Base-by-base conservation (phyloP, 2,113 vertebrate species). In the Thryonomys swinderianus region DNA sequence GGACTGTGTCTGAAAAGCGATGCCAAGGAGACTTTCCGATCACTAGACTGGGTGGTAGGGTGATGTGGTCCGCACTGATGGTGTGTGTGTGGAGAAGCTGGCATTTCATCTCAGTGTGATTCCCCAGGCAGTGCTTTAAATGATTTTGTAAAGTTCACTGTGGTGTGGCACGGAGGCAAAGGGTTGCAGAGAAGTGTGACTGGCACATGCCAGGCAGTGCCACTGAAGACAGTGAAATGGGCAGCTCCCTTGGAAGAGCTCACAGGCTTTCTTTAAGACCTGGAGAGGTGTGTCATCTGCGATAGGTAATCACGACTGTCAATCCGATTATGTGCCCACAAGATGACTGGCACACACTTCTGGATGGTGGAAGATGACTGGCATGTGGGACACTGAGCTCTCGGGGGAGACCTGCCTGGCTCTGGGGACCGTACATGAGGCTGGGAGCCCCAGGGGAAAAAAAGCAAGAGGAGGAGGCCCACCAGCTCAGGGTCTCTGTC, bases 241-340 rank as follows among this genome's bases (percentile, higher is more conserved):
- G 64, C 37, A 30, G 0, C 83, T 45, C n/a, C 2, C 62, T 42
- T 1, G 12, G 40, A 51, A 45, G 3, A 3, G 30, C 55, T 25
- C 8, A 0, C 30, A 8, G 37, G 14, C 17, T 71, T 62, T 62
- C 17, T 71, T 25, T 42, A 53, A 57, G 64, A 42, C 37, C 32
- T 1, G 53, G 37, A 67, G n/a, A 81, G 34, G 30, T 23, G 27
- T 48, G 48, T 78, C 30, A 4, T 53, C 74, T 78, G 32, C 11
- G 42, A 34, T 34, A 42, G 45, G 25, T 74, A 76, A 32, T 51
- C 23, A 3, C 18, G 45, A 48, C 40, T 53, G 74, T 51, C 74
- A 34, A 34, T 45, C 25, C 30, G 25, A 30, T 20, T 51, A 45
- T 14, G 30, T 78, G 30, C 74, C 74, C 51, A 34, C 23, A 9